Percentiles rank a stretch among this genome's conserved stretches.
Conservation (phyloP, 2,797 vertebrate species). For the Hypotaenidia philippensis region DNA sequence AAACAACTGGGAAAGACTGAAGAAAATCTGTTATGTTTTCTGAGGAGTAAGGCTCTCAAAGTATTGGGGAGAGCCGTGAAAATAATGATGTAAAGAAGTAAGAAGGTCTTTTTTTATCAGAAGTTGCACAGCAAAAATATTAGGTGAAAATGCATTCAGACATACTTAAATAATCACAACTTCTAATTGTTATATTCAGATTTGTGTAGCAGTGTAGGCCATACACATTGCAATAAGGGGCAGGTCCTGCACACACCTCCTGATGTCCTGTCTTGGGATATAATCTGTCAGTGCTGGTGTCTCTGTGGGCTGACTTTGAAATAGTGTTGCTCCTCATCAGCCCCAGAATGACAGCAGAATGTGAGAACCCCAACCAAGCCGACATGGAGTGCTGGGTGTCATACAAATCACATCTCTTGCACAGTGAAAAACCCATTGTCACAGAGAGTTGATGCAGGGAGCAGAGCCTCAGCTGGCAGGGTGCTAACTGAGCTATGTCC, state of each 20-base stretch:
- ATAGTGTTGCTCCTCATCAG: background rate
- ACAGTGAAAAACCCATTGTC: accelerated
- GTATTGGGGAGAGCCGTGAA: background rate
- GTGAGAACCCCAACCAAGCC: background rate
- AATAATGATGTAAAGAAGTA: background rate
- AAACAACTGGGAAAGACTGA: background rate
- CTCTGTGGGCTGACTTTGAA: background rate
- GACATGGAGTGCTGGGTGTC: accelerated
- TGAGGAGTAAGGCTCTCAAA: background rate
- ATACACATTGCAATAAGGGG: background rate
- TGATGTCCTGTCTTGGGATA: background rate
- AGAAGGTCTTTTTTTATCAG: background rate
- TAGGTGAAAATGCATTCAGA: background rate
- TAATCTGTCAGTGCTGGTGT: background rate
- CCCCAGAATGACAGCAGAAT: background rate
- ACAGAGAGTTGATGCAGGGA: background rate
- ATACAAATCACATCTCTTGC: accelerated
- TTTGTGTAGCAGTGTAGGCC: background rate
- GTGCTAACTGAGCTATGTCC: background rate
- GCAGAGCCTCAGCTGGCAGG: background rate
- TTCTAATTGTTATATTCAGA: background rate
- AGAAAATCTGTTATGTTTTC: background rate
- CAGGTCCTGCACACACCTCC: background rate
- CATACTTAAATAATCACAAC: background rate
- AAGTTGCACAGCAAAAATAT: background rate